Base-by-base conservation (phyloP, 64 coral and sea anemone species). In the Cladopsammia gracilis region DNA sequence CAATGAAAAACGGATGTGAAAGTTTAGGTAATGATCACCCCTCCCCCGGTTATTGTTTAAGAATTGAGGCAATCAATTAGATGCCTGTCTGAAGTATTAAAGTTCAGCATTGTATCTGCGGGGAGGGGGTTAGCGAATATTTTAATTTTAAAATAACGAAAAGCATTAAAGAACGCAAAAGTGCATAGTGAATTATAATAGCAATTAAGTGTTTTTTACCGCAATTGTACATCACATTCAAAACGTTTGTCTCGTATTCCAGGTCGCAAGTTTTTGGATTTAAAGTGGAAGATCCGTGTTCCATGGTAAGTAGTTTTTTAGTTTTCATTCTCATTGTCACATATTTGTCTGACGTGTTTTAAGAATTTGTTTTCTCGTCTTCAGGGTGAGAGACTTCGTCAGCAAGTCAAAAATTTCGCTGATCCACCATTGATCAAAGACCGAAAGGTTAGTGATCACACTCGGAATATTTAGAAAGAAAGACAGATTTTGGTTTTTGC, bases 401-500 rank as follows among this genome's bases (percentile, higher is more conserved):
- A 96, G 11, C 94, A 94, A 72, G 64, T 82, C 34, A 20, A 88
- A 13, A 66, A 91, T 71, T 99, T 99, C 67, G 89, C 94, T 18
- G 88, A 99, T 71, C 98, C 98, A 49, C 98, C 94, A 11, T 62
- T 99, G 4, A 91, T 99, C 60, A 99, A 99, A 83, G 94, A 99
- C 54, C 91, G 90, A 23, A 99, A 96, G 92, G 98, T 96, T 60
- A 61, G 96, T 92, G 34, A 66, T 3, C 5, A 12, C 53, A 12
- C 53, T 56, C 12, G 6, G 12, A 56, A 44, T 26, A 5, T 48
- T 34, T 34, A 34, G 34, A 34, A 34, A 34, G 34, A 34, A 34
- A 34, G 34, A 34, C 34, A 34, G 34, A 34, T 34, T 34, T 34
- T 34, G 34, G 34, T 34, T 34, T 34, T 34, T 34, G 34, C 34